Evolutionary conservation across 2,888 invertebrate genomes (phyloP).

Genomic region (Erebia ligea): DNA sequence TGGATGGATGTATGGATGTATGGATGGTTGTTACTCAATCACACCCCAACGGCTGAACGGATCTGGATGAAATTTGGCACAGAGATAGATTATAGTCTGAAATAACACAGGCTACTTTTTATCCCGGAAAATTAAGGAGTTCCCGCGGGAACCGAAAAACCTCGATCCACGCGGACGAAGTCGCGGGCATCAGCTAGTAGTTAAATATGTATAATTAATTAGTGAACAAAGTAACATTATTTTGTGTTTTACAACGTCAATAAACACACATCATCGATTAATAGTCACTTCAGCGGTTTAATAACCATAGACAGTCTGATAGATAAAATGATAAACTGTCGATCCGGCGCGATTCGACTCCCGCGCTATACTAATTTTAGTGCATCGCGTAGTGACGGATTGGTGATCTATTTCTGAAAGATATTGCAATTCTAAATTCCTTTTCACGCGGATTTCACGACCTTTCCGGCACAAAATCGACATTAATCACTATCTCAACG

Average conservation of each 20-base stretch:
- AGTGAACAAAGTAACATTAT: too few relatives aligned
- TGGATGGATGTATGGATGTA: too few relatives aligned
- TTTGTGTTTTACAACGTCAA: background rate
- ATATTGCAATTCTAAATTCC: conserved; percentile 29
- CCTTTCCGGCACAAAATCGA: background rate
- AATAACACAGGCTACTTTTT: too few relatives aligned
- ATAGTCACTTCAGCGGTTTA: background rate
- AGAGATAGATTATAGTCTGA: too few relatives aligned
- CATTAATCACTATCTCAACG: background rate
- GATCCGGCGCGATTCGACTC: conserved; percentile 29
- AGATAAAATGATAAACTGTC: conserved; percentile 13
- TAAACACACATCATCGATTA: background rate
- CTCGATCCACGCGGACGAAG: too few relatives aligned
- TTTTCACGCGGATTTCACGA: conserved; percentile 16
- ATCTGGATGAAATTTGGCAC: too few relatives aligned
- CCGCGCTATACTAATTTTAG: conserved; percentile 36
- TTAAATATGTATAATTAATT: too few relatives aligned
- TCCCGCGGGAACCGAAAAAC: too few relatives aligned
- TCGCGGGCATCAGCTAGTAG: too few relatives aligned
- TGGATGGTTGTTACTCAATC: too few relatives aligned
- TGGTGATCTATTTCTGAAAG: conserved; percentile 41
- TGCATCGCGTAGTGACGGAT: conserved; percentile 30
- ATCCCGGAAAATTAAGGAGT: too few relatives aligned
- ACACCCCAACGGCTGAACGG: too few relatives aligned
- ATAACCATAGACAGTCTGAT: background rate